phyloP scores from a whole-genome alignment of 2,113 vertebrate genomes.

The Vulpes ferrilata region DNA sequence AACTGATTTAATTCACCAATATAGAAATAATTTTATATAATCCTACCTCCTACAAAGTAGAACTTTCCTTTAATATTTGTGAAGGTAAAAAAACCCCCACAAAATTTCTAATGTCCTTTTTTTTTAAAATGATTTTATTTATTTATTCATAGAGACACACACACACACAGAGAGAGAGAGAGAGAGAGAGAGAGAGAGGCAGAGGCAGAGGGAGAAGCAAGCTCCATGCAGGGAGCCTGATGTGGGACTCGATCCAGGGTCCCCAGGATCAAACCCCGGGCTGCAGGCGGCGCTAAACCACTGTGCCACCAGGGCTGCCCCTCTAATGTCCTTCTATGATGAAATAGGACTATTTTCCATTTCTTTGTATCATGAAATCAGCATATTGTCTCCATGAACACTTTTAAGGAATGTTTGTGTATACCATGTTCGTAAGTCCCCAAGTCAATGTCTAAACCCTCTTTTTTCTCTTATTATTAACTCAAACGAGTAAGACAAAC shows the following conservation, averaged over 20 bases:
- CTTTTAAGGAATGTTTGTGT: constrained; percentile 15
- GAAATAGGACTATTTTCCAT: background rate
- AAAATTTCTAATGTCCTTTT: background rate
- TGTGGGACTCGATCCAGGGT: too few species aligned
- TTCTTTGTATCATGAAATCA: constrained; percentile 2
- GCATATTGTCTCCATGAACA: background rate
- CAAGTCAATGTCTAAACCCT: constrained; percentile 2
- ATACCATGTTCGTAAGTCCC: background rate
- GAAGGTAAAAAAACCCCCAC: background rate
- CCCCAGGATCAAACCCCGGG: too few species aligned
- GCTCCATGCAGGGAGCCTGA: too few species aligned
- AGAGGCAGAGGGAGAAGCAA: too few species aligned
- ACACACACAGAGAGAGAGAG: too few species aligned
- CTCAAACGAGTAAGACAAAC: constrained; percentile 6
- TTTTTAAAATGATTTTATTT: too few species aligned
- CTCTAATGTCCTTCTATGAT: background rate
- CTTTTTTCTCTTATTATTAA: constrained; percentile 41
- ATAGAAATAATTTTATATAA: constrained; percentile 17
- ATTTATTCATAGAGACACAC: too few species aligned
- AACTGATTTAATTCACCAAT: constrained; percentile 4
- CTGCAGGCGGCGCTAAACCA: too few species aligned
- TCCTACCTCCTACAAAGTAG: background rate
- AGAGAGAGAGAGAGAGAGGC: too few species aligned
- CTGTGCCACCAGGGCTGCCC: too few species aligned
- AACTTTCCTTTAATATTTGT: background rate